Percentiles rank a stretch among this genome's conserved stretches.
These are phyloP conservation scores for Eospalax fontanierii DNA, from an alignment of 2,797 vertebrate genomes.

Conservation along the genomic window DNA sequence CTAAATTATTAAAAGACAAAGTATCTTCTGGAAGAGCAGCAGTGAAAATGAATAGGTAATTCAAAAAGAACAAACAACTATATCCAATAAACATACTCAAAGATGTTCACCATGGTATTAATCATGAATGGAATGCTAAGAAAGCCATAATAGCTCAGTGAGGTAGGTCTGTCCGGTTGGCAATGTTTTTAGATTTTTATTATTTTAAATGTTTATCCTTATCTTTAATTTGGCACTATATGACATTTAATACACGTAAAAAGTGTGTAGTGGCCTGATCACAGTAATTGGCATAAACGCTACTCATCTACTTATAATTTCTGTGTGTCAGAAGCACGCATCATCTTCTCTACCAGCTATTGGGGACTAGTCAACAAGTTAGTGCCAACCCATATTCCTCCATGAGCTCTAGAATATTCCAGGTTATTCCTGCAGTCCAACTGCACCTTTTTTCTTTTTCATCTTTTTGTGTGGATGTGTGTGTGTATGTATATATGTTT, in stretches of 20 bases:
- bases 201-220: not conserved
- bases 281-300: not conserved
- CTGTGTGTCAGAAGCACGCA: not conserved
- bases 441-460: no score
- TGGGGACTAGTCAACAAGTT: not conserved
- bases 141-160: not conserved
- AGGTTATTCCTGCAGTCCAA: no score
- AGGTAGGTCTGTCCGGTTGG: not conserved
- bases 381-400: not conserved
- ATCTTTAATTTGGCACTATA: not conserved
- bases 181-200: not conserved
- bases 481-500: not conserved
- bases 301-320: not conserved
- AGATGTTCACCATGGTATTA: not conserved
- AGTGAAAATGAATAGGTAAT: not conserved
- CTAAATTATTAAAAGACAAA: not conserved
- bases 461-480: not conserved
- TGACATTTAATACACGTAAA: not conserved
- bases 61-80: not conserved
- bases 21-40: not conserved
- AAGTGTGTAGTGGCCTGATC: not conserved
- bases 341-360: not conserved
- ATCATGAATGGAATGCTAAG: slow-evolving; percentile 5
- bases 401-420: not conserved
- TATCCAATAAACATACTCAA: not conserved